phyloP scores from a whole-genome alignment of 2,797 vertebrate species.

The Cirrhinus molitorella region DNA sequence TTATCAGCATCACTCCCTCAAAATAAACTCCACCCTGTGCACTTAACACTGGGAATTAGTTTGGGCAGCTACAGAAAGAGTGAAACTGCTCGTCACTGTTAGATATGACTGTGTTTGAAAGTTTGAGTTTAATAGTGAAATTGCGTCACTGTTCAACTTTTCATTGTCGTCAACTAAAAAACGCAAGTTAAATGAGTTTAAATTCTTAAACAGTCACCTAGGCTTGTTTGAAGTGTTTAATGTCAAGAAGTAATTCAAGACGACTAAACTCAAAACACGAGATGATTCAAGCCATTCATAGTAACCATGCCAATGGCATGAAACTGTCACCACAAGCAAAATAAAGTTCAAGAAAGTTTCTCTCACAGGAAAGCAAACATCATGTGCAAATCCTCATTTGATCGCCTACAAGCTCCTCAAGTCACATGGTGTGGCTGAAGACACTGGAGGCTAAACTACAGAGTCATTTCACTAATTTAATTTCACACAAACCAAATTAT shows the following conservation, averaged over 20 bases:
- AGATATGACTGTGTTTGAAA: neutral
- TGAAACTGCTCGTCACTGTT: neutral
- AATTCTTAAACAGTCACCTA: neutral
- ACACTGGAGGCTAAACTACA: neutral
- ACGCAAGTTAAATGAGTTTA: neutral
- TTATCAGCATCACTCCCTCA: slow-evolving; percentile 55
- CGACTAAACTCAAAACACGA: slow-evolving; percentile 13
- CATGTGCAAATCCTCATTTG: slow-evolving; percentile 41
- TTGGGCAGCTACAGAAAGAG: neutral
- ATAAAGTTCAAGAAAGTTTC: slow-evolving; percentile 28
- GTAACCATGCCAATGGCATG: slow-evolving; percentile 14
- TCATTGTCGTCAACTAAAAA: neutral
- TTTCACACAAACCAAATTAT: neutral
- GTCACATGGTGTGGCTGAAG: slow-evolving; percentile 2
- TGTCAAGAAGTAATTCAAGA: slow-evolving; percentile 36
- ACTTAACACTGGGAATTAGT: slow-evolving; percentile 28
- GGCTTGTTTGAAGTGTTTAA: neutral
- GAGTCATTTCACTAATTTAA: neutral
- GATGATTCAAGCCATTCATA: slow-evolving; percentile 14
- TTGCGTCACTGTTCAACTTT: neutral
- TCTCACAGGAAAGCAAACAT: slow-evolving; percentile 34
- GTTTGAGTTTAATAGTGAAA: neutral
- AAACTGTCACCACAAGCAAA: slow-evolving; percentile 31
- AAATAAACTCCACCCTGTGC: slow-evolving; percentile 60
- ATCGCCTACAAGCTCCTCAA: neutral